Evolutionary conservation across 2,113 vertebrate species (phyloP).

Genomic region (Phyllostomus hastatus): DNA sequence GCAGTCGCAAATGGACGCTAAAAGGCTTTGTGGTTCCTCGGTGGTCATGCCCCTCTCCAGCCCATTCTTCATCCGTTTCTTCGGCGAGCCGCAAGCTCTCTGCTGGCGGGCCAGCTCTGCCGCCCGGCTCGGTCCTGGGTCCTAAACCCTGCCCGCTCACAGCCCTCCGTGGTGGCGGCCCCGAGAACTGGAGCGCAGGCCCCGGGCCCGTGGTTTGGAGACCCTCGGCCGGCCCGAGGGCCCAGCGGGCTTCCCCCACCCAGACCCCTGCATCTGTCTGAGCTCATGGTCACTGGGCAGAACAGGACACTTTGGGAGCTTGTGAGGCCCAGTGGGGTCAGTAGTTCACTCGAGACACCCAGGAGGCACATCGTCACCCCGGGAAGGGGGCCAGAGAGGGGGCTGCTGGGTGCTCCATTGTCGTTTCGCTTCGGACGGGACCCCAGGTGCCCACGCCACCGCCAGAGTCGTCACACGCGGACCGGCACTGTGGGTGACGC

Average conservation of each 20-base stretch:
- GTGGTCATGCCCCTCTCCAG: slow-evolving; percentile 78
- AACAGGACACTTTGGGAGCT: no score
- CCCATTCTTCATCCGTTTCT: slow-evolving; percentile 78
- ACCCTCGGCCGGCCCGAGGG: neutral
- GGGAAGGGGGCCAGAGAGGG: neutral
- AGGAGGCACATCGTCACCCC: neutral
- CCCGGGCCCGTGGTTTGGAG: neutral
- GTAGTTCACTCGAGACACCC: neutral
- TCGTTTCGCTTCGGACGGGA: neutral
- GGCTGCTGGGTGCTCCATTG: no score
- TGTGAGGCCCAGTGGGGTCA: neutral
- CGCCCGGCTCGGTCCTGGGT: slow-evolving; percentile 33
- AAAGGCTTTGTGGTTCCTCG: slow-evolving; percentile 88
- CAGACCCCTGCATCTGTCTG: neutral
- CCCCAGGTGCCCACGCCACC: neutral
- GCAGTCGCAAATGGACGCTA: slow-evolving; percentile 83
- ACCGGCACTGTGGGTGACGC: neutral
- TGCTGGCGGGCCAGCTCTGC: neutral
- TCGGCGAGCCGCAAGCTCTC: slow-evolving; percentile 65
- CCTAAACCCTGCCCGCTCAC: slow-evolving; percentile 66
- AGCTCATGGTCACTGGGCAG: neutral
- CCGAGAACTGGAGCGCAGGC: neutral
- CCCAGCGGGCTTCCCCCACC: neutral
- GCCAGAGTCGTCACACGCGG: neutral
- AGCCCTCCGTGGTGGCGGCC: neutral